Evolutionary conservation across 2,888 invertebrate genomes (phyloP).

Genomic region (Amphipoea lucens): DNA sequence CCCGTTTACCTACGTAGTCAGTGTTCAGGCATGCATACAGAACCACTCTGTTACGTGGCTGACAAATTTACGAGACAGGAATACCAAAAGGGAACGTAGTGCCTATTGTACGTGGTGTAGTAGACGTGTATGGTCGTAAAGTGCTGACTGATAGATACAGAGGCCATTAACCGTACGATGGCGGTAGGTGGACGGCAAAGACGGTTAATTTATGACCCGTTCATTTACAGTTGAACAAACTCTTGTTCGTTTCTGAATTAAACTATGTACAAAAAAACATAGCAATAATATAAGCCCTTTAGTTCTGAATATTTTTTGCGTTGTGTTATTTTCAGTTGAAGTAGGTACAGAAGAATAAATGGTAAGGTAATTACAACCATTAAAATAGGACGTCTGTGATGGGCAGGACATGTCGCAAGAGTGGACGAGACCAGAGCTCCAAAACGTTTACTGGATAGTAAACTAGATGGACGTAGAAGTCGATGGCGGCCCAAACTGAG

Average conservation of each 20-base stretch:
- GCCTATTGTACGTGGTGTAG: conserved; percentile 22
- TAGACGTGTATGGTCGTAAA: conserved; percentile 23
- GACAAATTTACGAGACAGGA: conserved; percentile 63
- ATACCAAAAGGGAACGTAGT: conserved; percentile 53
- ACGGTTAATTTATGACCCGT: conserved; percentile 1
- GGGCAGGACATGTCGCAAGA: too few species aligned
- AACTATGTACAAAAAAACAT: not conserved
- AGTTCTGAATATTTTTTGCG: not conserved
- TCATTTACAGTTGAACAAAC: not conserved
- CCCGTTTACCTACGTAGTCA: conserved; percentile 35
- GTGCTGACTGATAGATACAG: conserved; percentile 12
- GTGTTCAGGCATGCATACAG: conserved; percentile 55
- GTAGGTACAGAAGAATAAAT: too few species aligned
- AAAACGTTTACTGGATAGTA: too few species aligned
- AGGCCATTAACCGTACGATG: conserved; percentile 24
- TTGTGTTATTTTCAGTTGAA: too few species aligned
- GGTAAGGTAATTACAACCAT: too few species aligned
- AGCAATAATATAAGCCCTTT: not conserved
- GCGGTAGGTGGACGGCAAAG: not conserved
- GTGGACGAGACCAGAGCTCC: too few species aligned
- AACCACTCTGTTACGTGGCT: conserved; percentile 49
- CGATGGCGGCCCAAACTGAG: too few species aligned
- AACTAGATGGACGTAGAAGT: too few species aligned
- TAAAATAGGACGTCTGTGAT: too few species aligned
- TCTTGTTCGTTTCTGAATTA: not conserved